phyloP scores from a whole-genome alignment of 2,113 vertebrate genomes.

The Salvelinus fontinalis region DNA sequence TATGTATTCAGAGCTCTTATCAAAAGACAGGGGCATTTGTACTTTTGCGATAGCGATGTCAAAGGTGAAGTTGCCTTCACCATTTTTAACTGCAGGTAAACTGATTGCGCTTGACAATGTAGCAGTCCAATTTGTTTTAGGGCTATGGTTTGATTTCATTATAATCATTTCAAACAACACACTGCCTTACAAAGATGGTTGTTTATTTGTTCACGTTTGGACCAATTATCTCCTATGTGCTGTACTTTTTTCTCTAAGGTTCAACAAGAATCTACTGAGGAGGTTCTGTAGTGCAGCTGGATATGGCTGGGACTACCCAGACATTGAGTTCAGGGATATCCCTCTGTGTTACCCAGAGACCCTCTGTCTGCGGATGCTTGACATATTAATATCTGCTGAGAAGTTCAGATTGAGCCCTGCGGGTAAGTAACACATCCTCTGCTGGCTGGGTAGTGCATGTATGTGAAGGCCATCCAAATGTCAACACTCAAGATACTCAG shows the following conservation, averaged over 20 bases:
- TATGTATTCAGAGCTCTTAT: conserved; percentile 3
- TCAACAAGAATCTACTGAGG: conserved; percentile 38
- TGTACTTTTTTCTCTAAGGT: conserved; percentile 15
- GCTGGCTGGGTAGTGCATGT: too few relatives aligned
- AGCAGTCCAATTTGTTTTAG: too few relatives aligned
- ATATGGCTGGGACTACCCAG: conserved; percentile 75
- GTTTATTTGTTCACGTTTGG: too few relatives aligned
- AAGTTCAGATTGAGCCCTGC: conserved; percentile 1
- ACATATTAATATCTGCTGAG: conserved; percentile 39
- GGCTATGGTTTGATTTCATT: too few relatives aligned
- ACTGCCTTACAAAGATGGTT: too few relatives aligned
- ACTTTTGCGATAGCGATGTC: background rate
- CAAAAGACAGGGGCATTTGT: conserved; percentile 37
- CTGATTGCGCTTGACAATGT: background rate
- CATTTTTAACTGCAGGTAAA: conserved; percentile 60
- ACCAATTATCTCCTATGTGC: background rate
- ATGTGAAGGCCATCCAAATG: too few relatives aligned
- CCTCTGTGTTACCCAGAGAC: conserved; percentile 64
- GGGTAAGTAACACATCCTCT: too few relatives aligned
- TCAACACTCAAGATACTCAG: too few relatives aligned
- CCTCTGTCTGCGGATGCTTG: conserved; percentile 55
- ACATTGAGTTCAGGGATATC: conserved; percentile 66
- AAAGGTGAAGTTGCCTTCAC: conserved; percentile 36
- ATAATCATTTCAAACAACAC: too few relatives aligned
- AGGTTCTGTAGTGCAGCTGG: conserved; percentile 64